Evolutionary conservation across 2,113 vertebrate species (phyloP), one percentile per base, ranked within the genome.

Genomic region (Cranoglanis bouderius): DNA sequence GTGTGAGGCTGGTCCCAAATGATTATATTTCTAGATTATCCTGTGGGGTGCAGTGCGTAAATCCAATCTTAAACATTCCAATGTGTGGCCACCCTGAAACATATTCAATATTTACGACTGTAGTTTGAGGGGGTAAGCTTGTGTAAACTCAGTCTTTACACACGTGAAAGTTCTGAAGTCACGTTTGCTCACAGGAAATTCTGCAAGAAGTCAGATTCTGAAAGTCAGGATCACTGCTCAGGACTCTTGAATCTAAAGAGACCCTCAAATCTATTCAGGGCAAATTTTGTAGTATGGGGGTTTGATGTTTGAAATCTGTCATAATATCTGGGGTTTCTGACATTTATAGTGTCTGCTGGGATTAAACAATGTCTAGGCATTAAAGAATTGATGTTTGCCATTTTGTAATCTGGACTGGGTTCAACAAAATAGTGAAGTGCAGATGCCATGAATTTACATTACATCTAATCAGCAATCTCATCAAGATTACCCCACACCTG

Each of bases 381-480:
- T 63, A 29, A 29, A 26, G 14, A 70, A 70, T 70, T 70, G 70
- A 74, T 74, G 18, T 46, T 29, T 46, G 24, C 4, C 38, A 43
- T 75, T 43, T 75, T 46, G 40, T 43, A 26, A 77, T 77, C 13
- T 77, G 40, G 40, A 77, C 70, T 40, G 8, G 35, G 35, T 70
- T 32, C 16, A 35, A 19, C 7, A 63, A 29, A 63, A 6, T 35
- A 70, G n/a, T 70, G 46, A 80, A 81, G 55, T 81, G 51, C 12
- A 70, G 43, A 70, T 18, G 13, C 13, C 51, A 53, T 53, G 61
- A 63, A 82, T 77, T 61, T 75, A 83, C 49, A 82, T 19, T 55
- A 78, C 53, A 82, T 57, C 77, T 90, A 86, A 84, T 87, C 61
- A 55, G 16, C 24, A 53, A 43, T 19, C 61, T 82, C n/a, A 87